Percentiles rank a stretch among this genome's conserved stretches.
phyloP scores from a whole-genome alignment of 2,888 invertebrate species.

The Bhutanitis thaidina region DNA sequence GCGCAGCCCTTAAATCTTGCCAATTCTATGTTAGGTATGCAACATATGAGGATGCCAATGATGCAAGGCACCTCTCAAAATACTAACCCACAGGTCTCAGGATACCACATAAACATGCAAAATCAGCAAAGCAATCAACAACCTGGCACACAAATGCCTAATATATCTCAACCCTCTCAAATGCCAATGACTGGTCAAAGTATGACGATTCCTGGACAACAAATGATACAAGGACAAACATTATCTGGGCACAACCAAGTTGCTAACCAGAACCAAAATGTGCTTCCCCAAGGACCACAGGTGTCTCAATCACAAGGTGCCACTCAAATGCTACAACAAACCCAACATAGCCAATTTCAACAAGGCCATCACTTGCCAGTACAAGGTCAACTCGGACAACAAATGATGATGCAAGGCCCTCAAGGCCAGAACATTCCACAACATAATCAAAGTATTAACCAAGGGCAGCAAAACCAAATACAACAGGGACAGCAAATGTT shows the following conservation, averaged over 20 bases:
- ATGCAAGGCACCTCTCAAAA: slow-evolving; percentile 53
- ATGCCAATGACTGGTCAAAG: slow-evolving; percentile 44
- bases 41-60: slow-evolving; percentile 63
- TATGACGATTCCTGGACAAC: slow-evolving; percentile 45
- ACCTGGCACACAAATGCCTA: slow-evolving; percentile 40
- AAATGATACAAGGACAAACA: slow-evolving; percentile 36
- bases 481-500: slow-evolving; percentile 8
- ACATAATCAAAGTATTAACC: slow-evolving; percentile 25
- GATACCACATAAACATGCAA: slow-evolving; percentile 51
- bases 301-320: slow-evolving; percentile 37
- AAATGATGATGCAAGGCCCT: slow-evolving; percentile 48
- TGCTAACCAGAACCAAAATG: slow-evolving; percentile 38
- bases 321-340: slow-evolving; percentile 29
- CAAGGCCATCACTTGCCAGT: slow-evolving; percentile 42
- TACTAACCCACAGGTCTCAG: slow-evolving; percentile 40
- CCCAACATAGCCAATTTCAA: slow-evolving; percentile 32
- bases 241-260: slow-evolving; percentile 25
- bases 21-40: slow-evolving; percentile 58
- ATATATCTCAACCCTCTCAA: slow-evolving; percentile 42
- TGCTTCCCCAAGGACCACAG: slow-evolving; percentile 38
- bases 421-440: slow-evolving; percentile 43
- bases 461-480: slow-evolving; percentile 25
- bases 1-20: slow-evolving; percentile 47
- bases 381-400: slow-evolving; percentile 42
- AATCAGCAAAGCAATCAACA: slow-evolving; percentile 48